These are phyloP conservation scores for Tichodroma muraria DNA, from an alignment of 2,113 vertebrate genomes.

Conservation along the genomic window DNA sequence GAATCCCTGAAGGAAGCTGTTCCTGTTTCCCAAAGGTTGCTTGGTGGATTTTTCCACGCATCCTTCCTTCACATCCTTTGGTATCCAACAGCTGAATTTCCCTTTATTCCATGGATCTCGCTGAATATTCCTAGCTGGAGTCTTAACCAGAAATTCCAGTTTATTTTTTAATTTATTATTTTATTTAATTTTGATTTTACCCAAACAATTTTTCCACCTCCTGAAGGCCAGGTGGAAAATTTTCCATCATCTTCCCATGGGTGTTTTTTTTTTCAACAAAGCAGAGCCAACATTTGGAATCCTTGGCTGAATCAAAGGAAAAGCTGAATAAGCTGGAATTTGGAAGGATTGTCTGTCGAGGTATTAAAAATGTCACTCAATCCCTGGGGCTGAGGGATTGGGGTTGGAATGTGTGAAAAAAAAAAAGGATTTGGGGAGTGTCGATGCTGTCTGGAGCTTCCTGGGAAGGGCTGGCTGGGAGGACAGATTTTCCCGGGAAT, in stretches of 20 bases:
- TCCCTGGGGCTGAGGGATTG: not conserved
- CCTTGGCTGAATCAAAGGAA: not conserved
- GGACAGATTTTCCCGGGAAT: conserved; percentile 26
- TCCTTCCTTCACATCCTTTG: not conserved
- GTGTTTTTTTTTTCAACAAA: not conserved
- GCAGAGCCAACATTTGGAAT: not conserved
- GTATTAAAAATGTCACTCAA: conserved; percentile 20
- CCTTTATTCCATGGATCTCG: not conserved
- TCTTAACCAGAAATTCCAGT: not conserved
- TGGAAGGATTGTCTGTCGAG: not conserved
- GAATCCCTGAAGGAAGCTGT: not conserved
- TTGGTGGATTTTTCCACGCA: not conserved
- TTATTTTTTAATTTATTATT: not conserved
- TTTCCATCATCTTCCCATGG: not conserved
- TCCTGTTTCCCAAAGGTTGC: not conserved
- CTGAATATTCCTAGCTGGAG: not conserved
- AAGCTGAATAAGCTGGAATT: conserved; percentile 1
- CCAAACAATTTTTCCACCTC: not conserved
- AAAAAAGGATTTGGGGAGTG: not conserved
- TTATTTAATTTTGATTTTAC: not conserved
- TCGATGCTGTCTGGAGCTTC: conserved; percentile 1
- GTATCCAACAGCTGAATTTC: not conserved
- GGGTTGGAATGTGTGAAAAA: not conserved
- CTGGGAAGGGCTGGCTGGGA: conserved; percentile 36
- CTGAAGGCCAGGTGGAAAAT: not conserved